These are phyloP conservation scores for Tapera naevia DNA, from an alignment of 2,797 vertebrate genomes.

Conservation along the genomic window DNA sequence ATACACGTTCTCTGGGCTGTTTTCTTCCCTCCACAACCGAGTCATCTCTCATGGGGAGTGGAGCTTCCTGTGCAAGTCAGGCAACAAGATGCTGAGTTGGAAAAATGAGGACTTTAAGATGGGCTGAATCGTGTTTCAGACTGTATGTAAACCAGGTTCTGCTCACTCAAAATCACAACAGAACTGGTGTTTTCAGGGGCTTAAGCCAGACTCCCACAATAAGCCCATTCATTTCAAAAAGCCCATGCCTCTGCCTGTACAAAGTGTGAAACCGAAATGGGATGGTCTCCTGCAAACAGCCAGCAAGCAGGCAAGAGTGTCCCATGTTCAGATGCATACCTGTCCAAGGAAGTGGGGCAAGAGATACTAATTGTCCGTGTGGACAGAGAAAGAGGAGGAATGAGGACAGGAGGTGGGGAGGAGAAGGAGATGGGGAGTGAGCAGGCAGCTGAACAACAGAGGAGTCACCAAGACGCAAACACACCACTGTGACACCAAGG, in stretches of 20 bases:
- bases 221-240: not conserved
- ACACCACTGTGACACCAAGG: fast-evolving
- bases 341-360: not conserved
- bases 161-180: not conserved
- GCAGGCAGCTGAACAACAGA: not conserved
- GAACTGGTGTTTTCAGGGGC: not conserved
- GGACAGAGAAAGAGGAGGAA: not conserved
- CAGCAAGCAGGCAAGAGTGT: not conserved
- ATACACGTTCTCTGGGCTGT: not conserved
- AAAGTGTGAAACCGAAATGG: not conserved
- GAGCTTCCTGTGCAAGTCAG: not conserved
- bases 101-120: not conserved
- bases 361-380: not conserved
- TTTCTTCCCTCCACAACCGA: not conserved
- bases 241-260: not conserved
- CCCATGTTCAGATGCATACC: not conserved
- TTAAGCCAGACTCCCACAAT: not conserved
- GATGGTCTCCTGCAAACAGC: not conserved
- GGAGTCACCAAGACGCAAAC: not conserved
- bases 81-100: not conserved
- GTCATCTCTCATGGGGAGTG: not conserved
- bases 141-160: not conserved
- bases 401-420: not conserved
- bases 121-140: not conserved
- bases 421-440: not conserved